Evolutionary conservation across 2,888 invertebrate species (phyloP), one percentile per base, ranked within the genome.

Genomic region (Glaucopsyche alexis): DNA sequence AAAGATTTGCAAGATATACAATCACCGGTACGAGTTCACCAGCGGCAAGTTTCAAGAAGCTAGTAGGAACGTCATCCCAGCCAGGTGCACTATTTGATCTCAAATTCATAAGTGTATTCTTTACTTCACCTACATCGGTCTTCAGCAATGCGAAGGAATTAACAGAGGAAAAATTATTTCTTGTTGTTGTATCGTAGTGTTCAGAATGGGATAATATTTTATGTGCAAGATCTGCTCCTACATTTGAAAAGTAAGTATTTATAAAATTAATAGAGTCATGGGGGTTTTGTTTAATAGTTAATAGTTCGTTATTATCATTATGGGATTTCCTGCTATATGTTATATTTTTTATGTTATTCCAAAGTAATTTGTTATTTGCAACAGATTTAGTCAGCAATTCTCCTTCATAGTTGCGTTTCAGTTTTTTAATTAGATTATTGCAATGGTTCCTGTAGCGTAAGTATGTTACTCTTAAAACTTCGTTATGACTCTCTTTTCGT

Each of bases 21-120:
- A 65, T 2, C n/a, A 65, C 7, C 5, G 42, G 42, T 2, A 16
- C 65, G 0, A 40, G 0, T n/a, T 40, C 14, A 7, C 6, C n/a
- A n/a, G 14, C n/a, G 7, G n/a, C 65, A 4, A 65, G 9, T 65
- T 42, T 65, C 42, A 65, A 9, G n/a, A 40, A 65, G 14, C 9
- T 65, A n/a, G 42, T 38, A 40, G 65, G 65, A 9, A 65, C n/a
- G 8, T 65, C 8, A n/a, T 65, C 65, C 65, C 65, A 65, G 8
- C 65, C 65, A n/a, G 65, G n/a, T n/a, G 40, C n/a, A 8, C 65
- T 65, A 40, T 65, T n/a, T 11, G 65, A 42, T 42, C 29, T 65
- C 11, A 65, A n/a, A 7, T 42, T 65, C 2, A 9, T 14, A 8
- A 65, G 6, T 13, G n/a, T 65, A 3, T 9, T 40, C 4, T 65